phyloP scores from a whole-genome alignment of 2,797 vertebrate genomes.

The Pelodytes ibericus region DNA sequence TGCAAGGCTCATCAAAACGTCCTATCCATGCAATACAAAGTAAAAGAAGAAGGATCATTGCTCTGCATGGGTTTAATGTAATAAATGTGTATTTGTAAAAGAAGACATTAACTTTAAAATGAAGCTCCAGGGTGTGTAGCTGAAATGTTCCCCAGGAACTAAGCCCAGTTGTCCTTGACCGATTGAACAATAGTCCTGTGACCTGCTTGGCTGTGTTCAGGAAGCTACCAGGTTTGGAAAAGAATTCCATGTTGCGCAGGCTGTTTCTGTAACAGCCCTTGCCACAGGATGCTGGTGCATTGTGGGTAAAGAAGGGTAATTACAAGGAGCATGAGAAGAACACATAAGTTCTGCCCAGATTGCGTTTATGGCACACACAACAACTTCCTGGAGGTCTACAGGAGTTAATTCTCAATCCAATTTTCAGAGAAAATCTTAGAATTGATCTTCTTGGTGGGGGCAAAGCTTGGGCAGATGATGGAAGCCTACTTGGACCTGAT shows the following conservation, averaged over 20 bases:
- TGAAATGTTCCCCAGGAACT: conserved; percentile 85
- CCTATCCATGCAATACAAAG: too few relatives aligned
- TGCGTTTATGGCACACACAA: conserved; percentile 88
- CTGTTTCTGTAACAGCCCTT: conserved; percentile 89
- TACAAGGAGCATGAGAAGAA: conserved; percentile 86
- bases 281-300: conserved; percentile 83
- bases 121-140: conserved; percentile 82
- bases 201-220: conserved; percentile 91
- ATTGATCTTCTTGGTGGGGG: conserved; percentile 87
- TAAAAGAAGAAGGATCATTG: too few relatives aligned
- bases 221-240: conserved; percentile 85
- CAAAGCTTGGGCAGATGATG: conserved; percentile 87
- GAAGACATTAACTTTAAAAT: too few relatives aligned
- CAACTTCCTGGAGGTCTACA: conserved; percentile 89
- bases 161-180: conserved; percentile 82
- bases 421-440: conserved; percentile 90
- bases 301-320: conserved; percentile 90
- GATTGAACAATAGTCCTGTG: conserved; percentile 90
- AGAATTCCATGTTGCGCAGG: conserved; percentile 93
- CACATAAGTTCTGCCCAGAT: conserved; percentile 80
- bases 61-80: too few relatives aligned
- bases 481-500: conserved; percentile 85
- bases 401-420: conserved; percentile 83
- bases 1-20: too few relatives aligned
- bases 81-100: too few relatives aligned